Evolutionary conservation across 2,797 vertebrate species (phyloP), one percentile per base, ranked within the genome.

Genomic region (Neosilurus hyrtlii): DNA sequence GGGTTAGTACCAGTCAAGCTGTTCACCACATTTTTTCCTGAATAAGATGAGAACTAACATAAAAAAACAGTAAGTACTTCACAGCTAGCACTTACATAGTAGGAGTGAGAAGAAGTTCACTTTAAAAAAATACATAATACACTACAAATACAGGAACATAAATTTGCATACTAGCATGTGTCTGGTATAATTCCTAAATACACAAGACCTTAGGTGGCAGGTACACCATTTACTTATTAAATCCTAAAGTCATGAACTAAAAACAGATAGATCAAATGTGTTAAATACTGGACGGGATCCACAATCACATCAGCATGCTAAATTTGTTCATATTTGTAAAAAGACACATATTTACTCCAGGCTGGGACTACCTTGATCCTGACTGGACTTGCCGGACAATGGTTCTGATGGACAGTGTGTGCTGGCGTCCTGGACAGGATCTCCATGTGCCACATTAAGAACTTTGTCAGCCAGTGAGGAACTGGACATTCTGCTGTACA

Each of bases 391-490:
- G 87, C 93, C 86, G 84, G 93, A 89, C 67, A 93, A 89, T 86
- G 94, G 94, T 84, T 96, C 96, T 9, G 95, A 88, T 49, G 93
- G 82, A 83, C 89, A 88, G 61, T 92, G 93, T 67, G 89, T 87
- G 71, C 88, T 88, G 37, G 93, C 87, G 82, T 94, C 95, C 85
- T 94, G 93, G 7, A 94, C 92, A 0, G 94, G 83, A 81, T 96
- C 95, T 22, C 91, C 84, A 30, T 95, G 95, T 88, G 90, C 94
- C 12, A 90, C 59, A 71, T 90, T 95, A 77, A 96, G 91, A 77
- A 96, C 94, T 9, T 95, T 96, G 83, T 96, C 96, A 87, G 95
- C 94, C 76, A 96, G 93, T 0, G 95, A 94, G 5, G 95, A 87
- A 68, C 94, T 91, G 71, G 96, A 92, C 87, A 96, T 92, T 61